These are phyloP conservation scores for Lasiurus cinereus DNA, from an alignment of 2,113 vertebrate species.

Conservation along the genomic window DNA sequence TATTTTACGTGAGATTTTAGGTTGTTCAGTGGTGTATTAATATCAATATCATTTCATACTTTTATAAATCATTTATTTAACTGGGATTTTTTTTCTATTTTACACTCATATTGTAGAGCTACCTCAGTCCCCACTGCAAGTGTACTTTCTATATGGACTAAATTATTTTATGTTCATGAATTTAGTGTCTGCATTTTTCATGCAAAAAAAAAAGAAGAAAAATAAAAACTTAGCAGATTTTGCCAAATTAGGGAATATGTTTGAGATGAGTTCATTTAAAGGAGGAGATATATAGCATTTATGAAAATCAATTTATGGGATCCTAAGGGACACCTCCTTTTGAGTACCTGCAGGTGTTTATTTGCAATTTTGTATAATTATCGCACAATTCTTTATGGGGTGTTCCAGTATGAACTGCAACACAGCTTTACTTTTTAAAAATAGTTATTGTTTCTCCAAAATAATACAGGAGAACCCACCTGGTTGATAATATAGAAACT, in stretches of 20 bases:
- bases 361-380: slow-evolving; percentile 71
- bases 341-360: slow-evolving; percentile 63
- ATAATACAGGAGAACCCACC: slow-evolving; percentile 31
- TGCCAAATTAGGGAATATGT: neutral
- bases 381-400: neutral
- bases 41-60: neutral
- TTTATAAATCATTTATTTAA: neutral
- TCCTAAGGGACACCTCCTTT: neutral
- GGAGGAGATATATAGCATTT: neutral
- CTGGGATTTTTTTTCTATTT: neutral
- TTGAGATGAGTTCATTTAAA: slow-evolving; percentile 29
- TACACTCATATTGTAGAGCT: neutral
- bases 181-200: neutral
- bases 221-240: neutral
- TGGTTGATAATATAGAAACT: slow-evolving; percentile 20
- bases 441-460: slow-evolving; percentile 47
- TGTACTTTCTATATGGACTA: neutral
- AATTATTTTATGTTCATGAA: neutral
- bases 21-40: neutral
- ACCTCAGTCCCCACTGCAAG: neutral
- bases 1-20: neutral
- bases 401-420: neutral
- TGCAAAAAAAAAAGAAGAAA: neutral
- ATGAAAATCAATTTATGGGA: slow-evolving; percentile 20
- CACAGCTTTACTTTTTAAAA: slow-evolving; percentile 55